phyloP scores from a whole-genome alignment of 2,797 vertebrate species.

The Serranus cabrilla region DNA sequence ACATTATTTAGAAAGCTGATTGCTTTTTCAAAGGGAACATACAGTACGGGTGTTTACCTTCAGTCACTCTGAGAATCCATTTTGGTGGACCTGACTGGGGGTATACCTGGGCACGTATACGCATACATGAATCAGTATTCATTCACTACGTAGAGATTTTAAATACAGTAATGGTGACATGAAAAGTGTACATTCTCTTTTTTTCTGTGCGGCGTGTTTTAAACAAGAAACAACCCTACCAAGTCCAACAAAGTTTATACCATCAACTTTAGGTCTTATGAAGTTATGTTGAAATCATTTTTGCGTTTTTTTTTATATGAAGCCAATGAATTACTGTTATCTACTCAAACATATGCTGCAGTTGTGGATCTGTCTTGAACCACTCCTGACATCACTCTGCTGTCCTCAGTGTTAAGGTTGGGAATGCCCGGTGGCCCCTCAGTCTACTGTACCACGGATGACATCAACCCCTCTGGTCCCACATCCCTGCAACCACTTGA shows the following conservation, averaged over 20 bases:
- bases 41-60: slow-evolving; percentile 55
- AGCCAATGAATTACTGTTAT: slow-evolving; percentile 26
- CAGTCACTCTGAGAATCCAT: slow-evolving; percentile 47
- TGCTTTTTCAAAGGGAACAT: slow-evolving; percentile 76
- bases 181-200: neutral
- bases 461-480: slow-evolving; percentile 84
- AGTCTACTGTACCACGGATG: slow-evolving; percentile 79
- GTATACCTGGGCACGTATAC: slow-evolving; percentile 4
- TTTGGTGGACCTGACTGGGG: slow-evolving; percentile 38
- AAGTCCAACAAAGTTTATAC: neutral
- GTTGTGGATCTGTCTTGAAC: slow-evolving; percentile 29
- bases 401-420: slow-evolving; percentile 78
- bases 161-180: slow-evolving; percentile 7
- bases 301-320: slow-evolving; percentile 9
- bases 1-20: slow-evolving; percentile 78
- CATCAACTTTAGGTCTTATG: neutral
- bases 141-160: neutral
- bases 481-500: slow-evolving; percentile 89
- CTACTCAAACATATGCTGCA: slow-evolving; percentile 12
- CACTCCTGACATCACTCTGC: slow-evolving; percentile 40
- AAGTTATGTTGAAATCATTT: neutral
- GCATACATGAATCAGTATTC: slow-evolving; percentile 15
- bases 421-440: slow-evolving; percentile 82
- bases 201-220: slow-evolving; percentile 1
- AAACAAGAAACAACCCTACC: slow-evolving; percentile 2